Conservation (phyloP, 2,888 invertebrate genomes). For the Oscheius sp. region DNA sequence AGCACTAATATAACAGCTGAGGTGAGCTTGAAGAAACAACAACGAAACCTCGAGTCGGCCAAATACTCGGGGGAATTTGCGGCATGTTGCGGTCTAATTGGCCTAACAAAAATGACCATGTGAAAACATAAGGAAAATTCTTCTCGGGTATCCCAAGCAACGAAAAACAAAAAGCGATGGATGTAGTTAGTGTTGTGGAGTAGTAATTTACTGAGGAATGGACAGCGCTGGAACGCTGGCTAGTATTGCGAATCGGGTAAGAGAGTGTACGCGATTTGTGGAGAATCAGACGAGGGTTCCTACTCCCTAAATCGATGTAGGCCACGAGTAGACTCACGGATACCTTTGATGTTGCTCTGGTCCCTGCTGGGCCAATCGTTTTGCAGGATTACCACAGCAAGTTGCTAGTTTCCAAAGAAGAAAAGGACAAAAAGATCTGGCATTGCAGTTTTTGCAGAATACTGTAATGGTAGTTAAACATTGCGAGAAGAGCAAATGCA, state of each 20-base stretch:
- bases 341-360: slow-evolving; percentile 24
- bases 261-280: slow-evolving; percentile 35
- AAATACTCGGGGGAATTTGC: slow-evolving; percentile 13
- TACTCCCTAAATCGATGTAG: slow-evolving; percentile 38
- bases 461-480: too few relatives aligned
- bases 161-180: neutral
- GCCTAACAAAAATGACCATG: too few relatives aligned
- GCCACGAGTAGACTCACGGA: slow-evolving; percentile 34
- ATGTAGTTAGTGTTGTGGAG: slow-evolving; percentile 10
- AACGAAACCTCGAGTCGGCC: neutral
- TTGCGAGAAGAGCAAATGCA: too few relatives aligned
- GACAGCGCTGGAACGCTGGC: slow-evolving; percentile 35
- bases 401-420: too few relatives aligned
- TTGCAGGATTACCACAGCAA: too few relatives aligned
- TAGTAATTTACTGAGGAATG: slow-evolving; percentile 31
- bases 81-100: slow-evolving; percentile 23
- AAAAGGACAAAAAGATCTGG: too few relatives aligned
- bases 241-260: slow-evolving; percentile 35
- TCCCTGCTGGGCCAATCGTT: neutral
- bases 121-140: too few relatives aligned
- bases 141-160: neutral
- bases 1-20: slow-evolving; percentile 13
- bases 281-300: slow-evolving; percentile 37
- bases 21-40: slow-evolving; percentile 9
- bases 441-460: too few relatives aligned